Percentiles rank a stretch among this genome's conserved stretches.
Evolutionary conservation across 2,888 invertebrate genomes (phyloP).

Genomic region (Tachystola acroxantha): DNA sequence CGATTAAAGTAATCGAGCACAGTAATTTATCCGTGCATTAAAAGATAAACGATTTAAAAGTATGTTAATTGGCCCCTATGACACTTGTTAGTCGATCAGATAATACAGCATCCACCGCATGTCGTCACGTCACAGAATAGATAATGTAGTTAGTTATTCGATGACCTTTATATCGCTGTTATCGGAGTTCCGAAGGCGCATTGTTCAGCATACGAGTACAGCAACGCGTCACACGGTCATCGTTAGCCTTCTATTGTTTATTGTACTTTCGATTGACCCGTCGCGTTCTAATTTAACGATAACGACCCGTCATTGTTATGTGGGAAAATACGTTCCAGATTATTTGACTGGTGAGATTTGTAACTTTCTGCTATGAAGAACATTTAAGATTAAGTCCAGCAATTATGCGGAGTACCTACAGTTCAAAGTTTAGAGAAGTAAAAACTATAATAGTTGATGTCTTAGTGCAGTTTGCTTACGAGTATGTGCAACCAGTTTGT

Average conservation of each 20-base stretch:
- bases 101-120: too few relatives aligned
- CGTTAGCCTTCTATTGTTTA: conserved; percentile 36
- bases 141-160: too few relatives aligned
- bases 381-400: too few relatives aligned
- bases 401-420: too few relatives aligned
- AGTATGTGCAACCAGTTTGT: too few relatives aligned
- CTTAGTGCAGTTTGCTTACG: too few relatives aligned
- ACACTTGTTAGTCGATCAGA: conserved; percentile 1
- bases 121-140: too few relatives aligned
- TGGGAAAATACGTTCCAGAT: conserved; percentile 3
- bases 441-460: too few relatives aligned
- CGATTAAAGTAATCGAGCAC: conserved; percentile 2
- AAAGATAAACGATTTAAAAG: conserved; percentile 17
- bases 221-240: conserved; percentile 39
- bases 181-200: conserved; percentile 38
- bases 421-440: too few relatives aligned
- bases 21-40: conserved; percentile 1
- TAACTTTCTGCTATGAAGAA: too few relatives aligned
- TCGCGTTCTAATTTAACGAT: conserved; percentile 28
- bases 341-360: too few relatives aligned
- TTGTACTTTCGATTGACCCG: conserved; percentile 35
- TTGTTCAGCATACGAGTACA: conserved; percentile 42
- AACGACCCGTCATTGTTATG: conserved; percentile 24
- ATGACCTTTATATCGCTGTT: conserved; percentile 44
- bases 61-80: conserved; percentile 29